Percentiles rank a stretch among this genome's conserved stretches.
phyloP scores from a whole-genome alignment of 1,140 invertebrate species.

The Cydia pomonella region DNA sequence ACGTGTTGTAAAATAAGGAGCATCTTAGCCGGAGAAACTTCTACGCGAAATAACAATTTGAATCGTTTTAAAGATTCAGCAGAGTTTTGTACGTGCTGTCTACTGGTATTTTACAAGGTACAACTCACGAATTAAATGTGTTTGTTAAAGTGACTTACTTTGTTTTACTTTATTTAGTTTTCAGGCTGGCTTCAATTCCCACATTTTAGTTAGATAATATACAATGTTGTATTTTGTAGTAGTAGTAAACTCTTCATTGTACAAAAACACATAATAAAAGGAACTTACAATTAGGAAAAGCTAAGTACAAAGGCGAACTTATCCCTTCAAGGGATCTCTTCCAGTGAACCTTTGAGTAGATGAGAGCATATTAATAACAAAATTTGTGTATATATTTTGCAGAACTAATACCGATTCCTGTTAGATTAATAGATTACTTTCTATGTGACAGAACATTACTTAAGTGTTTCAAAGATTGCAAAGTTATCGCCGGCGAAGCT shows the following conservation, averaged over 20 bases:
- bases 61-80: conserved; percentile 21
- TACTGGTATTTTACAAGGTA: background rate
- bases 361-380: background rate
- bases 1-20: conserved; percentile 50
- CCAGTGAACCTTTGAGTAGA: too few relatives aligned
- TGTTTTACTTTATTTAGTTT: background rate
- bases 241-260: too few relatives aligned
- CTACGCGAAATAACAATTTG: conserved; percentile 23
- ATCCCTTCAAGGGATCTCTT: too few relatives aligned
- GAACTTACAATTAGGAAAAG: too few relatives aligned
- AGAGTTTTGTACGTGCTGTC: conserved; percentile 19
- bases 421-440: too few relatives aligned
- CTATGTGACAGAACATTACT: too few relatives aligned
- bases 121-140: conserved; percentile 10
- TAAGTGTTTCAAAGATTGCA: background rate
- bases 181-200: background rate
- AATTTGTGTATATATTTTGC: too few relatives aligned
- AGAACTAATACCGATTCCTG: too few relatives aligned
- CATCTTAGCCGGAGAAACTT: conserved; percentile 34
- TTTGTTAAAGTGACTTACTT: background rate
- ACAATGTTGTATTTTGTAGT: background rate
- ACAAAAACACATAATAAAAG: too few relatives aligned
- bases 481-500: background rate
- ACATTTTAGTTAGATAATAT: background rate
- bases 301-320: too few relatives aligned